Evolutionary conservation across 2,888 invertebrate genomes (phyloP).

Genomic region (Cosmia pyralina): DNA sequence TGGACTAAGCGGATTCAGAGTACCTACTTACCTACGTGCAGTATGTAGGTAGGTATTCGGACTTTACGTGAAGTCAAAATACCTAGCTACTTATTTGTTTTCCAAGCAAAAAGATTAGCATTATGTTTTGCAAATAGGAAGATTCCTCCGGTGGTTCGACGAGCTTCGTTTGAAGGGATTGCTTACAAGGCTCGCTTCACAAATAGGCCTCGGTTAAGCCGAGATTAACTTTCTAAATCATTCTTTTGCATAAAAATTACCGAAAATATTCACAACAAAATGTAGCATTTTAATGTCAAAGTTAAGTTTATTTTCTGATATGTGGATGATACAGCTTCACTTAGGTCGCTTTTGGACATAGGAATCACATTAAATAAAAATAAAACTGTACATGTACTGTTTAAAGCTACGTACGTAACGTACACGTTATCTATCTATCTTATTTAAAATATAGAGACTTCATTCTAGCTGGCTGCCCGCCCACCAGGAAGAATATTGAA

Average conservation of each 20-base stretch:
- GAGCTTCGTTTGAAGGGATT: slow-evolving; percentile 46
- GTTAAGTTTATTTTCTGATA: background rate
- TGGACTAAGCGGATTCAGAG: slow-evolving; percentile 1
- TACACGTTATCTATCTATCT: background rate
- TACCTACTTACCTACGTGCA: background rate
- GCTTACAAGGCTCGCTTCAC: slow-evolving; percentile 39
- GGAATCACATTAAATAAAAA: background rate
- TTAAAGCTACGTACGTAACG: too few species aligned
- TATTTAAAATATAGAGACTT: slow-evolving; percentile 17
- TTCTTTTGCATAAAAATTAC: slow-evolving; percentile 24
- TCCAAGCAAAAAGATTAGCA: slow-evolving; percentile 19
- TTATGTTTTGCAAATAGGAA: slow-evolving; percentile 30
- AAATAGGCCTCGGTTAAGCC: slow-evolving; percentile 43
- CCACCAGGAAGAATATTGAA: slow-evolving; percentile 31
- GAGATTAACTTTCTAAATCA: slow-evolving; percentile 53
- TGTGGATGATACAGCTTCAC: background rate
- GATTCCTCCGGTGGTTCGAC: slow-evolving; percentile 35
- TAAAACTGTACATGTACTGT: background rate
- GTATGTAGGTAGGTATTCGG: background rate
- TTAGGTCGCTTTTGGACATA: background rate
- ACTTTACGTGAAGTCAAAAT: slow-evolving; percentile 23
- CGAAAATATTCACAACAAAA: background rate
- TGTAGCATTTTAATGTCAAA: background rate
- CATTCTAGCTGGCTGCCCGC: slow-evolving; percentile 45
- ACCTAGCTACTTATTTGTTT: background rate